Percentiles rank a stretch among this genome's conserved stretches.
Evolutionary conservation across 2,113 vertebrate genomes (phyloP).

Genomic region (Puffinus mauretanicus): DNA sequence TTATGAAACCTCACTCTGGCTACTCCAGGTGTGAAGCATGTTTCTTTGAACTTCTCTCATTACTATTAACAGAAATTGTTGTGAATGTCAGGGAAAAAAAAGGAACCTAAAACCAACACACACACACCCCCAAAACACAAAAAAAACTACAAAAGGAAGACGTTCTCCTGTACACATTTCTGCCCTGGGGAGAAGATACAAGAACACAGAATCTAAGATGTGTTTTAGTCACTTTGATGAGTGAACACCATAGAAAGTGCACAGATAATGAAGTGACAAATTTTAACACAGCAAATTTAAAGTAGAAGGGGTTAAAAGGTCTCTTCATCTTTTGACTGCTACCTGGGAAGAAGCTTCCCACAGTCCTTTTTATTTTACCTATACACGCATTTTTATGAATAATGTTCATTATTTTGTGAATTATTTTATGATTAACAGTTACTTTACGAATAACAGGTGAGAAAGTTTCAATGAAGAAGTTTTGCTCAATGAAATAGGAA

Average conservation of each 20-base stretch:
- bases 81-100: background rate
- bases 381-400: background rate
- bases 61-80: background rate
- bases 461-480: background rate
- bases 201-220: background rate
- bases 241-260: background rate
- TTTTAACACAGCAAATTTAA: background rate
- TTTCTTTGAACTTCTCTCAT: background rate
- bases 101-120: rapidly evolving
- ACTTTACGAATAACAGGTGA: background rate
- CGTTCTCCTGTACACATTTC: background rate
- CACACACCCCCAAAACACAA: background rate
- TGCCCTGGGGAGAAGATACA: background rate
- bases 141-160: background rate
- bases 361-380: background rate
- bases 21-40: background rate
- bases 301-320: background rate
- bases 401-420: background rate
- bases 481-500: background rate
- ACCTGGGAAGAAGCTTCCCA: background rate
- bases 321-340: background rate
- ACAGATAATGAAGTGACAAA: background rate
- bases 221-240: background rate
- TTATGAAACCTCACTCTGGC: background rate
- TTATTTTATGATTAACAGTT: background rate